These are phyloP conservation scores for Gambusia yucatana DNA, from an alignment of 2,797 vertebrate species.

Conservation along the genomic window DNA sequence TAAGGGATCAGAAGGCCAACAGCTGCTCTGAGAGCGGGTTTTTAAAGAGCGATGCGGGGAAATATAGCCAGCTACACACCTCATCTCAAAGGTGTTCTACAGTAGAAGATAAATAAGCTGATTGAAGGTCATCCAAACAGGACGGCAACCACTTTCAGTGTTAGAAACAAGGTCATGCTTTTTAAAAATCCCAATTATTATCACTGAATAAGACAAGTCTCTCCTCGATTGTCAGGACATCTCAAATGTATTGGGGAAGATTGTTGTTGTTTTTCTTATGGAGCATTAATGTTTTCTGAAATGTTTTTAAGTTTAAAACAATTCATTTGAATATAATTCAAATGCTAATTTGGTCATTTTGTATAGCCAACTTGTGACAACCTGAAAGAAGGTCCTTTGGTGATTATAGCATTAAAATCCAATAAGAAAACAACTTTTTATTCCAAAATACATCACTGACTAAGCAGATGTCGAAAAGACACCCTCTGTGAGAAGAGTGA, in stretches of 20 bases:
- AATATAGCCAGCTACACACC: slow-evolving; percentile 5
- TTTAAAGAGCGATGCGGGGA: not conserved
- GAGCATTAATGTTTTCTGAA: not conserved
- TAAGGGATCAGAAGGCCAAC: slow-evolving; percentile 26
- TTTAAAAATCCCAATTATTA: slow-evolving; percentile 40
- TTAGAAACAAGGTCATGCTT: slow-evolving; percentile 12
- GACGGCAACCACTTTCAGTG: not conserved
- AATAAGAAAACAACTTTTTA: too few species aligned
- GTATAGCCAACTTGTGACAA: not conserved
- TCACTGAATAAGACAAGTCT: slow-evolving; percentile 26
- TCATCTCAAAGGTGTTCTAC: slow-evolving; percentile 10
- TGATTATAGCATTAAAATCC: too few species aligned
- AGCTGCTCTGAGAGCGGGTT: slow-evolving; percentile 35
- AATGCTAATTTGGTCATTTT: not conserved
- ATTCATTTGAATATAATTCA: not conserved
- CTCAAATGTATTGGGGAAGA: not conserved
- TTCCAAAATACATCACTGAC: too few species aligned
- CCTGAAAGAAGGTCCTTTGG: not conserved
- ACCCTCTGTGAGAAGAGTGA: not conserved
- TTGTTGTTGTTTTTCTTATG: not conserved
- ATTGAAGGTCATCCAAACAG: not conserved
- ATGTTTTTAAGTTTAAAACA: not conserved
- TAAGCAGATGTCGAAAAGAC: too few species aligned
- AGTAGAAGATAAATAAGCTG: slow-evolving; percentile 10
- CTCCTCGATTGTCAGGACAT: not conserved